Percentiles rank a stretch among this genome's conserved stretches.
Conservation (phyloP, 2,113 vertebrate species). For the Myxocyprinus asiaticus region DNA sequence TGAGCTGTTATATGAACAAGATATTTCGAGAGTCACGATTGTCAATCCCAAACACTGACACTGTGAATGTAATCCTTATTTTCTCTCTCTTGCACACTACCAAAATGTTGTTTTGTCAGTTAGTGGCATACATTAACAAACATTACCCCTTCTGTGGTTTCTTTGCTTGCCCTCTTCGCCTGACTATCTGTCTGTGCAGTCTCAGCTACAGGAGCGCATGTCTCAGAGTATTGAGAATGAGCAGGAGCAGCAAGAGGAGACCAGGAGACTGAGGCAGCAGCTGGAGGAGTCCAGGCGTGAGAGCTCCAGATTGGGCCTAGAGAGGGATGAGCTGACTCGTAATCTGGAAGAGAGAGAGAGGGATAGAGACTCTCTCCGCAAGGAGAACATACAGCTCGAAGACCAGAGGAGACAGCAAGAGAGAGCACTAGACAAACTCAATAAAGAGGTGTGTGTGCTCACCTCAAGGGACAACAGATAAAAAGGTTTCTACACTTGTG, state of each 20-base stretch:
- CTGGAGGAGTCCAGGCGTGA: constrained; percentile 79
- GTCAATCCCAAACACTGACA: too few relatives aligned
- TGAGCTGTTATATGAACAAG: too few relatives aligned
- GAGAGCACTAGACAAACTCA: constrained; percentile 70
- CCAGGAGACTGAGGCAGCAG: constrained; percentile 75
- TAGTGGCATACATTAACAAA: too few relatives aligned
- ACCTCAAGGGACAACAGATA: too few relatives aligned
- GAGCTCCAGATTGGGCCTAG: constrained; percentile 74
- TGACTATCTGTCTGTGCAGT: constrained; percentile 48
- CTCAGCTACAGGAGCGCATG: constrained; percentile 63
- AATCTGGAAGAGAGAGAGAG: constrained; percentile 75
- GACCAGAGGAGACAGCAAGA: constrained; percentile 83
- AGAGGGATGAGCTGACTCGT: constrained; percentile 73
- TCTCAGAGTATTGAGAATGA: constrained; percentile 70
- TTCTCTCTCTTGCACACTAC: too few relatives aligned
- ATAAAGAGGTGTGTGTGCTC: constrained; percentile 62
- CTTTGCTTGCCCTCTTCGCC: too few relatives aligned
- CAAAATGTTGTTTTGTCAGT: too few relatives aligned
- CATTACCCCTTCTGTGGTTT: too few relatives aligned
- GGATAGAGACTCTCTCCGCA: constrained; percentile 81
- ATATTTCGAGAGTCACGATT: too few relatives aligned
- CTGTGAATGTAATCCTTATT: too few relatives aligned
- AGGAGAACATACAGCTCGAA: constrained; percentile 77
- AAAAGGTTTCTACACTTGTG: too few relatives aligned
- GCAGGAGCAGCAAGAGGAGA: constrained; percentile 76